Evolutionary conservation across 1,140 invertebrate species (phyloP).

Genomic region (Drosophila seguyi): DNA sequence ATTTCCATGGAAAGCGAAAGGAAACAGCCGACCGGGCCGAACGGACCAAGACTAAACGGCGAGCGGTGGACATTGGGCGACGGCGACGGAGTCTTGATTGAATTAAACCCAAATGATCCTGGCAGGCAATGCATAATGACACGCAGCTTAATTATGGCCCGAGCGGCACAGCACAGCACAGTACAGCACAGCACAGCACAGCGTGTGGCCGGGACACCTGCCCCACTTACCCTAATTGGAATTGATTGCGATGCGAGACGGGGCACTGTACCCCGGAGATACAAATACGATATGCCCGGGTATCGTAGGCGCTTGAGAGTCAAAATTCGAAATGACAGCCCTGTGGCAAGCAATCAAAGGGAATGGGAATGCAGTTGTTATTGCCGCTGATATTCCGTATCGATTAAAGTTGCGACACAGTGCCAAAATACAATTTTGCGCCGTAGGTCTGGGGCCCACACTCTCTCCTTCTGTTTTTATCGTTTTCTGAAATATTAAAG

Average conservation of each 20-base stretch:
- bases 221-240: constrained; percentile 75
- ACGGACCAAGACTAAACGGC: no score
- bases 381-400: constrained; percentile 57
- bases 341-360: constrained; percentile 41
- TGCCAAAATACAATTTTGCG: constrained; percentile 60
- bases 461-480: constrained; percentile 49
- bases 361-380: constrained; percentile 46
- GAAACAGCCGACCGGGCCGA: constrained; percentile 1
- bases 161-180: constrained; percentile 3
- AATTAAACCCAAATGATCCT: constrained; percentile 70
- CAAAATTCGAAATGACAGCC: constrained; percentile 69
- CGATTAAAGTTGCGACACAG: constrained; percentile 71
- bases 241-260: constrained; percentile 46
- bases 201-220: constrained; percentile 32
- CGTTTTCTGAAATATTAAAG: constrained; percentile 67
- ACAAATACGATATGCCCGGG: background rate
- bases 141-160: constrained; percentile 69
- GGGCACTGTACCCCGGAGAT: background rate
- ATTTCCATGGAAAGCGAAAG: constrained; percentile 19
- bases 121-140: constrained; percentile 58
- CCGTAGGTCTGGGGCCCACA: constrained; percentile 1
- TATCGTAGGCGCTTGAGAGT: constrained; percentile 40
- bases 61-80: constrained; percentile 46
- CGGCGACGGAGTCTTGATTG: constrained; percentile 49
- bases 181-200: constrained; percentile 7